These are phyloP conservation scores for Halichondria panicea DNA, from an alignment of 37 sponge, comb jelly and placozoan genomes.

Conservation along the genomic window DNA sequence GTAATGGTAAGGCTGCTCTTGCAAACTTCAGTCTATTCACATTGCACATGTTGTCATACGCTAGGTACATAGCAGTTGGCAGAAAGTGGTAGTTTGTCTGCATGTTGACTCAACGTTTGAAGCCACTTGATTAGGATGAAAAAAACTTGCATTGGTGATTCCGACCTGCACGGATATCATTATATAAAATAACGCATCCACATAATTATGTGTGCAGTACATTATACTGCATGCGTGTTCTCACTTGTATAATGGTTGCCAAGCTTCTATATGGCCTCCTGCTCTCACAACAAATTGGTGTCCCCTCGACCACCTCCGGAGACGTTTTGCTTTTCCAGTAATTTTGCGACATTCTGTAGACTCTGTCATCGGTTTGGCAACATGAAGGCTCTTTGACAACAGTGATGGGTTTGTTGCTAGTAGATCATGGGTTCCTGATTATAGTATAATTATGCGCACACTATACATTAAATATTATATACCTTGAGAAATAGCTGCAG, in stretches of 20 bases:
- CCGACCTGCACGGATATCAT: no score
- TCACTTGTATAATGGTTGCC: constrained; percentile 49
- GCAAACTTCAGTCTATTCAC: constrained; percentile 14
- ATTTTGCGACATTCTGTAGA: neutral
- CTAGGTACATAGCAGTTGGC: neutral
- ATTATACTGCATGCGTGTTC: no score
- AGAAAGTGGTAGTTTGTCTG: neutral
- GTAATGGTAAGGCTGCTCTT: constrained; percentile 7
- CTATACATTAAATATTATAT: no score
- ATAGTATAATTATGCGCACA: no score
- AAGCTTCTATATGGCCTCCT: constrained; percentile 30
- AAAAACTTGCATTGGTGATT: constrained; percentile 18
- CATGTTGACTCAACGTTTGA: neutral
- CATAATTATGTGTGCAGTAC: no score
- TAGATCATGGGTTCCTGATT: no score
- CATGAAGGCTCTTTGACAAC: no score
- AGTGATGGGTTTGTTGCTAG: no score
- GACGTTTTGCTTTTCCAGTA: neutral
- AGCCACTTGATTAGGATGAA: constrained; percentile 5
- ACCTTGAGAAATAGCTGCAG: no score
- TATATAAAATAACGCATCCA: no score
- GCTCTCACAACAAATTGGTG: constrained; percentile 33
- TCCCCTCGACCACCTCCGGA: constrained; percentile 25
- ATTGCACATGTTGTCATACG: constrained; percentile 49
- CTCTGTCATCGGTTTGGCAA: no score